Evolutionary conservation across 2,797 vertebrate species (phyloP).

Genomic region (Chloroceryle amazona): DNA sequence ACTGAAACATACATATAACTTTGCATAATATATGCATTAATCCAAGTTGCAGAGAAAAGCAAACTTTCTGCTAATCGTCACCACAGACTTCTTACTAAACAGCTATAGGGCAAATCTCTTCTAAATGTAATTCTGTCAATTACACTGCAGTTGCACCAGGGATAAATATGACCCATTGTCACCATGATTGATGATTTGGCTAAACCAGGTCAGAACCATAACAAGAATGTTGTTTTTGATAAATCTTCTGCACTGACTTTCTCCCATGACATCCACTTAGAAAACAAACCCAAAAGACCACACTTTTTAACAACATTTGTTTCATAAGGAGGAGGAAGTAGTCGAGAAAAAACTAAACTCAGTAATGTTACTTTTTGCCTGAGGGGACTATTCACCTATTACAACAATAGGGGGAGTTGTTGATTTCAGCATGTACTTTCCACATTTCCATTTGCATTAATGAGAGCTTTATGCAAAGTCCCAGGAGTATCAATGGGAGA

Average conservation of each 20-base stretch:
- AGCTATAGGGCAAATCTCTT: constrained; percentile 26
- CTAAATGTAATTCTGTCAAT: constrained; percentile 50
- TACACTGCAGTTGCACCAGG: constrained; percentile 17
- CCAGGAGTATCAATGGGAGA: constrained; percentile 74
- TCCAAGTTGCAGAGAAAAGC: constrained; percentile 6
- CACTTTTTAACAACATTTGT: constrained; percentile 53
- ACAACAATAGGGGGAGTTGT: constrained; percentile 72
- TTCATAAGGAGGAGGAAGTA: constrained; percentile 60
- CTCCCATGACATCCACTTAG: constrained; percentile 44
- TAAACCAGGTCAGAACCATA: constrained; percentile 46
- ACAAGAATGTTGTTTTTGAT: constrained; percentile 57
- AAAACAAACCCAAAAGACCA: constrained; percentile 43
- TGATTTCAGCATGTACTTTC: constrained; percentile 57
- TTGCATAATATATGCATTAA: constrained; percentile 43
- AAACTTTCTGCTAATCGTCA: not conserved
- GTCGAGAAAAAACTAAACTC: constrained; percentile 67
- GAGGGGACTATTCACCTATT: constrained; percentile 63
- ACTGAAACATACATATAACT: not conserved
- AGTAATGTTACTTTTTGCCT: constrained; percentile 63
- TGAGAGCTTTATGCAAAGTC: constrained; percentile 67
- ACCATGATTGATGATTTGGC: constrained; percentile 57
- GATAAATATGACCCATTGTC: constrained; percentile 35
- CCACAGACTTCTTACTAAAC: constrained; percentile 16
- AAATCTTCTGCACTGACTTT: constrained; percentile 62
- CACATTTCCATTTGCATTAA: constrained; percentile 72